These are phyloP conservation scores for Centropyge bicolor DNA, from an alignment of 2,797 vertebrate species.

Conservation along the genomic window DNA sequence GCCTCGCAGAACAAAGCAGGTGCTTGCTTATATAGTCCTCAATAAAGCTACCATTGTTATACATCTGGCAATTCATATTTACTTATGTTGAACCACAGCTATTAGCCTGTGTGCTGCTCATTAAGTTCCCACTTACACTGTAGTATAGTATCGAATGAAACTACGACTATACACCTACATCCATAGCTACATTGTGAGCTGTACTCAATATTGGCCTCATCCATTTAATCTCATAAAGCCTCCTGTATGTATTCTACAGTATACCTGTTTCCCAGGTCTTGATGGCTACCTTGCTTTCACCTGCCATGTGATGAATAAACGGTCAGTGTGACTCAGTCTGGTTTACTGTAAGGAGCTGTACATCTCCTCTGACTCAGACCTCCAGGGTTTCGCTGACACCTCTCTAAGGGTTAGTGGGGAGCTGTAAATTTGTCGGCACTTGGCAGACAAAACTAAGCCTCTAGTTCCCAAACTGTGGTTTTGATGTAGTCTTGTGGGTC, in stretches of 20 bases:
- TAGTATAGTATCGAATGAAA: background rate
- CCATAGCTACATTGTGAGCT: background rate
- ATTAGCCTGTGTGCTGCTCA: background rate
- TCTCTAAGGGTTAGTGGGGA: background rate
- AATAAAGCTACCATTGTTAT: too few relatives aligned
- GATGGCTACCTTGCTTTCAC: too few relatives aligned
- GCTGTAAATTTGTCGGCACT: background rate
- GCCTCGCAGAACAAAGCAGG: too few relatives aligned
- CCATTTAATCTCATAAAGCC: background rate
- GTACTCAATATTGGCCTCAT: background rate
- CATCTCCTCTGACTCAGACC: constrained; percentile 2
- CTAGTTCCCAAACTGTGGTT: background rate
- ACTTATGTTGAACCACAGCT: background rate
- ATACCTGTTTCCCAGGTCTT: too few relatives aligned
- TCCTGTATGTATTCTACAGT: background rate
- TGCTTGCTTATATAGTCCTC: too few relatives aligned
- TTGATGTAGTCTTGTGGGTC: background rate
- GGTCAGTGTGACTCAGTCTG: background rate
- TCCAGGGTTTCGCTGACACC: background rate
- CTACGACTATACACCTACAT: background rate
- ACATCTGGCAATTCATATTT: background rate
- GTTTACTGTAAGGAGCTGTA: background rate
- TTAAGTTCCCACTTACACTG: too few relatives aligned
- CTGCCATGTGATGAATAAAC: constrained; percentile 5
- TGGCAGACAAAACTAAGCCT: background rate